Conservation (phyloP, 1,140 invertebrate species). For the Tetranychus urticae region DNA sequence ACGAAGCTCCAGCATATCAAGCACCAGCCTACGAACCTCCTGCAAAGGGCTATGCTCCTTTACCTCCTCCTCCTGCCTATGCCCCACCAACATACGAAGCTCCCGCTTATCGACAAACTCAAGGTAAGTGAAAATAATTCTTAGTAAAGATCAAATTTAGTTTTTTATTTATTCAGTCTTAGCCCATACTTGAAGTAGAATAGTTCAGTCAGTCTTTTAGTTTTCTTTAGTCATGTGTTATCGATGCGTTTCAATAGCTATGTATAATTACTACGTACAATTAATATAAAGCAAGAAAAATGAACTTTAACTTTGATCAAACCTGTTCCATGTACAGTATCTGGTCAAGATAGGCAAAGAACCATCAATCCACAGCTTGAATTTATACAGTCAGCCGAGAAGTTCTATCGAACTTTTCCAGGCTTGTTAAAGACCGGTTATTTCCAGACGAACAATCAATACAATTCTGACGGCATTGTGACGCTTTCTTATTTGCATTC, state of each 20-base stretch:
- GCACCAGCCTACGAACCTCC: not conserved
- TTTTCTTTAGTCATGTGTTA: too few species aligned
- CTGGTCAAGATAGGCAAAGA: not conserved
- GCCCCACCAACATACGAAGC: not conserved
- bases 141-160: too few species aligned
- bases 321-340: not conserved
- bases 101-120: not conserved
- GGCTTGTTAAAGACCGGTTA: conserved; percentile 5
- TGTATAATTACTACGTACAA: not conserved
- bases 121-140: not conserved
- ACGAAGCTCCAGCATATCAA: not conserved
- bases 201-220: too few species aligned
- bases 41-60: not conserved
- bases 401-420: conserved; percentile 1
- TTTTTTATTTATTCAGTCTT: too few species aligned
- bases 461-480: too few species aligned
- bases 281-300: not conserved
- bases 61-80: not conserved
- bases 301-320: not conserved
- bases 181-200: not conserved
- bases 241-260: too few species aligned
- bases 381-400: not conserved
- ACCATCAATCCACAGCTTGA: not conserved
- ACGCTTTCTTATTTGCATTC: too few species aligned
- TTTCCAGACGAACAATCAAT: not conserved